Base-by-base conservation (phyloP, 2,113 vertebrate species). In the Physeter macrocephalus region DNA sequence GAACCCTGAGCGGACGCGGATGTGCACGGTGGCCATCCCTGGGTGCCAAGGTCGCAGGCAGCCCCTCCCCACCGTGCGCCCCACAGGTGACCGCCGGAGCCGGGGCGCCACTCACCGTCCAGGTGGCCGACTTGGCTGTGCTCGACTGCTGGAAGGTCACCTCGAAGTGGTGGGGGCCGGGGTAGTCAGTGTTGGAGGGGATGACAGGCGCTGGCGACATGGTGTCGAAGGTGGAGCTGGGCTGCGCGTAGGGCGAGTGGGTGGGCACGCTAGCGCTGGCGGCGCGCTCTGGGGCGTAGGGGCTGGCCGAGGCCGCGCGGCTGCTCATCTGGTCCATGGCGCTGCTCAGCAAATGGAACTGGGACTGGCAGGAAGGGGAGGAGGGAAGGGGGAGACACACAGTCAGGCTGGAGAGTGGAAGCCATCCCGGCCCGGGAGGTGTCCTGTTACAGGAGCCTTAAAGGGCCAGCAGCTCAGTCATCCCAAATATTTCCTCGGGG, bases 131-230 rank as follows among this genome's bases (percentile, higher is more conserved):
- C 94, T 99, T 99, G 97, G 99, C 99, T 0, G 99, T 99, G 99
- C 99, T 99, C 74, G 99, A 99, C 95, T 99, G 99, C 98, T 99
- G 99, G 98, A 99, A 99, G 98, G 99, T 99, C 98, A 99, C 99
- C 97, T 99, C 99, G 85, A 99, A 99, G 99, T 98, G 98, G 97
- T 99, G 99, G 13, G 99, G 99, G 41, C 99, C 99, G 0, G 99
- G 99, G 98, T 99, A 99, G 99, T 99, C 99, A 0, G 99, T 99
- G 98, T 99, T 99, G 98, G 99, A 99, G 93, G 99, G 99, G 98
- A 99, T 99, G 98, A 99, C 99, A 0, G 99, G 99, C 0, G 99
- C 99, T 0, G 99, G 99, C 34, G 99, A 99, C 99, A 99, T 99
- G 97, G 99, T 99, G 97, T 99, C 99, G 69, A 99, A 99, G 97